Evolutionary conservation across 2,797 vertebrate species (phyloP), one percentile per base, ranked within the genome.

Genomic region (Cirrhinus mrigala): DNA sequence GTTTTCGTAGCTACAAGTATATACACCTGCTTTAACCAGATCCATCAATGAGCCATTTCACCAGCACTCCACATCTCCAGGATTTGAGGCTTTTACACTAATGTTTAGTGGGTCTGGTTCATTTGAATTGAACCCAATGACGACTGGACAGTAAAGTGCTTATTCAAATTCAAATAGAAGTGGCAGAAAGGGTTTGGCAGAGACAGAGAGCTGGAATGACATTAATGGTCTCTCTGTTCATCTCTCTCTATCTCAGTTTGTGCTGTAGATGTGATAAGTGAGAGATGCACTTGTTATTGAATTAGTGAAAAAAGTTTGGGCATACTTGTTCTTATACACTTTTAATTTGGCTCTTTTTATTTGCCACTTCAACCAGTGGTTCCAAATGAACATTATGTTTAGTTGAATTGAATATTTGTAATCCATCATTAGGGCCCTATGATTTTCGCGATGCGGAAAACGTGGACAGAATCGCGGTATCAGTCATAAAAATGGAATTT

Each of bases 81-180:
- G 18, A 58, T 46, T 58, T 52, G 6, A 70, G 8, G 64, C 83
- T 79, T 84, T 84, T 84, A 69, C 66, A 22, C 74, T 69, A 69
- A 58, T 84, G 37, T 78, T 66, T 33, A 46, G 12, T 68, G 37
- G 37, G 24, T 76, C 64, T 60, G 14, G n/a, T 24, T 70, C 27
- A 37, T 70, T 84, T 79, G 20, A 18, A 70, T 11, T 3, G 44
- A 37, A 20, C 29, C 66, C 64, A 69, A 58, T 69, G 74, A 78
- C 37, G 37, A 58, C 58, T 77, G 62, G 74, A 15, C 24, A 29
- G 62, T 66, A 33, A 78, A 70, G 83, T 78, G 75, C 66, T 58
- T 48, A 14, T 78, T 78, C 52, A 84, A 9, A 70, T 84, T 78
- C 37, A 58, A 48, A 58, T 58, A n/a, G 18, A 78, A 16, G n/a